Conservation (phyloP, 1,140 invertebrate genomes). For the Lithobius niger region DNA sequence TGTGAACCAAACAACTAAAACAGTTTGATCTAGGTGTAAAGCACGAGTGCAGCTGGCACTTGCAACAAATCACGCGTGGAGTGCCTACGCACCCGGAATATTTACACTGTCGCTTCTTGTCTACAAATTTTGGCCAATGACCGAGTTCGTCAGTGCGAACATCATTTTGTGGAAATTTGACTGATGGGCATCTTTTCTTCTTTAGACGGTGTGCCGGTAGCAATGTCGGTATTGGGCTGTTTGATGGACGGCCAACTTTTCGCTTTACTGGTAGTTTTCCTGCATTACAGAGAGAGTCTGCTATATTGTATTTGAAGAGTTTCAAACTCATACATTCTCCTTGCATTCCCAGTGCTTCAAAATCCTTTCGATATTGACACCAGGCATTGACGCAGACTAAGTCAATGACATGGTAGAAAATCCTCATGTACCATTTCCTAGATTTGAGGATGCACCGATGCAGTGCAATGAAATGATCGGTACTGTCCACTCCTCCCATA, state of each 20-base stretch:
- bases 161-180: neutral
- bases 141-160: neutral
- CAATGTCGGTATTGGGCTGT: no score
- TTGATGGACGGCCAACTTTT: neutral
- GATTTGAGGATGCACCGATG: conserved; percentile 30
- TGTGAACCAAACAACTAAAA: no score
- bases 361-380: conserved; percentile 18
- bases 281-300: neutral
- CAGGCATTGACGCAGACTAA: conserved; percentile 24
- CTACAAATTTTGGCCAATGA: neutral
- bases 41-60: neutral
- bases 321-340: neutral
- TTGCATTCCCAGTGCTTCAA: neutral
- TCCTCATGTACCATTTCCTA: conserved; percentile 30
- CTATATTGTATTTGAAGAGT: neutral
- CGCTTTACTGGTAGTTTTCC: neutral
- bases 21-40: no score
- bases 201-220: neutral
- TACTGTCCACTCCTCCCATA: conserved; percentile 35
- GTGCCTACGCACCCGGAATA: neutral
- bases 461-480: conserved; percentile 28
- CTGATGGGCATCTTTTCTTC: neutral
- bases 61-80: neutral
- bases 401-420: conserved; percentile 35
- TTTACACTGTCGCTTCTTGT: neutral